Conservation (phyloP, 1,140 invertebrate species). For the Oscheius sp. region DNA sequence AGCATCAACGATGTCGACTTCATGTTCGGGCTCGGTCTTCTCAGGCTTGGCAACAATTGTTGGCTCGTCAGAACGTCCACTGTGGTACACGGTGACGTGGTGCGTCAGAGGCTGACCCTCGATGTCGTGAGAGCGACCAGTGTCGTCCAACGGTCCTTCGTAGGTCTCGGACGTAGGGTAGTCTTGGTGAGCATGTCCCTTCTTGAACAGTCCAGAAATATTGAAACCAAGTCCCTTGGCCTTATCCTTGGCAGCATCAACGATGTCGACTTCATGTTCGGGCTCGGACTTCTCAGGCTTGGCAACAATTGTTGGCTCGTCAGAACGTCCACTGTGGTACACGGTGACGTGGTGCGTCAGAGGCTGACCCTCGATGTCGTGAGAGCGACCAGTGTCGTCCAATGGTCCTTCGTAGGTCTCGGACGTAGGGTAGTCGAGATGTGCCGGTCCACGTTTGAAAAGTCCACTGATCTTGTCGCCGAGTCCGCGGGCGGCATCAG, state of each 20-base stretch:
- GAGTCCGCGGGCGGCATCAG: too few species aligned
- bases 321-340: constrained; percentile 14
- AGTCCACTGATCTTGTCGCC: too few species aligned
- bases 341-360: constrained; percentile 23
- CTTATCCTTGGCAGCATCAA: not conserved
- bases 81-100: constrained; percentile 23
- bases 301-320: constrained; percentile 11
- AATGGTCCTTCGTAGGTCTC: constrained; percentile 22
- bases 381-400: constrained; percentile 8
- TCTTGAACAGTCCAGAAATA: constrained; percentile 22
- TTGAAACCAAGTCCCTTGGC: not conserved
- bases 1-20: not conserved
- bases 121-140: not conserved
- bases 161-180: constrained; percentile 25
- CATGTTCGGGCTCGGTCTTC: constrained; percentile 12
- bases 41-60: not conserved
- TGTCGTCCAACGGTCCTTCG: constrained; percentile 22
- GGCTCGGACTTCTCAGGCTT: not conserved
- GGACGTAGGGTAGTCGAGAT: constrained; percentile 20
- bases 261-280: constrained; percentile 2
- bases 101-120: constrained; percentile 18
- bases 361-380: constrained; percentile 16
- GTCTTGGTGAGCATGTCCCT: constrained; percentile 3
- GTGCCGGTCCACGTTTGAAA: constrained; percentile 20
- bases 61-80: constrained; percentile 13